phyloP scores from a whole-genome alignment of 2,888 invertebrate genomes.

The Brenthis hecate region DNA sequence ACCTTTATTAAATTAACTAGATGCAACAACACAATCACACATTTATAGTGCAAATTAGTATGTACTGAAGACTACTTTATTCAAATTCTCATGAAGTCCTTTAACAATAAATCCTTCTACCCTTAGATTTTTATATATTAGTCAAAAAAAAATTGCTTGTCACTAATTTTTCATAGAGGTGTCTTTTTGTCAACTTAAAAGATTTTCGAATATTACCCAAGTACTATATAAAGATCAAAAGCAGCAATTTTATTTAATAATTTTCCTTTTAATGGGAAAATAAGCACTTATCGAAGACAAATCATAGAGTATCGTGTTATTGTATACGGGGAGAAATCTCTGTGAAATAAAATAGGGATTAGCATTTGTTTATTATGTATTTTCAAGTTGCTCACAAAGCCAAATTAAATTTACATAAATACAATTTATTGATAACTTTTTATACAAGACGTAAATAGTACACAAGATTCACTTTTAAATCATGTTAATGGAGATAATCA shows the following conservation, averaged over 20 bases:
- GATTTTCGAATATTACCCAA: too few relatives aligned
- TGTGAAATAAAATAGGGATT: conserved; percentile 73
- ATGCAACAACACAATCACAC: conserved; percentile 18
- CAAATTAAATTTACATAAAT: conserved; percentile 82
- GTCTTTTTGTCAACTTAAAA: too few relatives aligned
- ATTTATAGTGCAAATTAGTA: conserved; percentile 21
- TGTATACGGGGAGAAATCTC: background rate
- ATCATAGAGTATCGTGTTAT: too few relatives aligned
- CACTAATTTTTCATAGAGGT: background rate
- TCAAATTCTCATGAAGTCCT: too few relatives aligned
- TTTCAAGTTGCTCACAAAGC: conserved; percentile 81
- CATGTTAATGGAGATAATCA: conserved; percentile 58
- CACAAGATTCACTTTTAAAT: conserved; percentile 72
- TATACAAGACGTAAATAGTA: conserved; percentile 78
- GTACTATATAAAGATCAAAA: too few relatives aligned
- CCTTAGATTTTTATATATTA: background rate
- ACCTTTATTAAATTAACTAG: conserved; percentile 36
- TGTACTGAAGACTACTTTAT: conserved; percentile 4
- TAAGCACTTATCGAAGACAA: too few relatives aligned
- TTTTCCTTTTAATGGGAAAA: too few relatives aligned
- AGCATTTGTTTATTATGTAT: conserved; percentile 81
- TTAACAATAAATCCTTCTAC: background rate
- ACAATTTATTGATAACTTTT: conserved; percentile 78
- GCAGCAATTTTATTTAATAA: too few relatives aligned
- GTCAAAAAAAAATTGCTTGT: background rate